These are phyloP conservation scores for Thymelicus lineola DNA, from an alignment of 2,888 invertebrate genomes.

Conservation along the genomic window DNA sequence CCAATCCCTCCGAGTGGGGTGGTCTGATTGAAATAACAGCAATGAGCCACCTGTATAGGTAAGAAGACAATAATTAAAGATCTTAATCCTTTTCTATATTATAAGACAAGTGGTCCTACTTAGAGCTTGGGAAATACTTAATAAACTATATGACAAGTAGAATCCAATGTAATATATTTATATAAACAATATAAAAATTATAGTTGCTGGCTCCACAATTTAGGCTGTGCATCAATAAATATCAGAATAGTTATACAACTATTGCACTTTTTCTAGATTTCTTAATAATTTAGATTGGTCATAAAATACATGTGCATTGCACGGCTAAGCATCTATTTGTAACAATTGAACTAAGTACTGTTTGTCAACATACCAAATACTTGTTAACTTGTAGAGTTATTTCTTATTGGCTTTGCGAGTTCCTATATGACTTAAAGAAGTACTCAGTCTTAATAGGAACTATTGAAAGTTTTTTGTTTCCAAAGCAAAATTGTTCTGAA, in stretches of 20 bases:
- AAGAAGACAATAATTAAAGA: conserved; percentile 66
- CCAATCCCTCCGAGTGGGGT: conserved; percentile 89
- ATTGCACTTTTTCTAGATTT: not conserved
- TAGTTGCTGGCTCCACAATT: not conserved
- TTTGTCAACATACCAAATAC: too few relatives aligned
- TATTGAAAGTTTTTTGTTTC: not conserved
- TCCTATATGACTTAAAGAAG: not conserved
- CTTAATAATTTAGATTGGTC: too few relatives aligned
- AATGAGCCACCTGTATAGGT: conserved; percentile 89
- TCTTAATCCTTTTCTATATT: not conserved
- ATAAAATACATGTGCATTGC: too few relatives aligned
- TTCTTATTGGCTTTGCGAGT: conserved; percentile 20
- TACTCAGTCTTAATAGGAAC: too few relatives aligned
- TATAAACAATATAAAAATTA: not conserved
- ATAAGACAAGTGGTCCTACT: not conserved
- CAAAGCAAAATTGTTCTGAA: not conserved
- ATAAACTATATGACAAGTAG: not conserved
- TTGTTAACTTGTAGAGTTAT: not conserved
- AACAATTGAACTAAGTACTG: too few relatives aligned
- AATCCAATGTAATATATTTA: not conserved
- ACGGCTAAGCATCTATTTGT: too few relatives aligned
- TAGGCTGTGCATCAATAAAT: conserved; percentile 4
- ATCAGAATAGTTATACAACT: conserved; percentile 12
- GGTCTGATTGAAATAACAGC: conserved; percentile 89
- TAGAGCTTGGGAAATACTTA: not conserved